Evolutionary conservation across 2,797 vertebrate genomes (phyloP), one percentile per base, ranked within the genome.

Genomic region (Furcifer pardalis): DNA sequence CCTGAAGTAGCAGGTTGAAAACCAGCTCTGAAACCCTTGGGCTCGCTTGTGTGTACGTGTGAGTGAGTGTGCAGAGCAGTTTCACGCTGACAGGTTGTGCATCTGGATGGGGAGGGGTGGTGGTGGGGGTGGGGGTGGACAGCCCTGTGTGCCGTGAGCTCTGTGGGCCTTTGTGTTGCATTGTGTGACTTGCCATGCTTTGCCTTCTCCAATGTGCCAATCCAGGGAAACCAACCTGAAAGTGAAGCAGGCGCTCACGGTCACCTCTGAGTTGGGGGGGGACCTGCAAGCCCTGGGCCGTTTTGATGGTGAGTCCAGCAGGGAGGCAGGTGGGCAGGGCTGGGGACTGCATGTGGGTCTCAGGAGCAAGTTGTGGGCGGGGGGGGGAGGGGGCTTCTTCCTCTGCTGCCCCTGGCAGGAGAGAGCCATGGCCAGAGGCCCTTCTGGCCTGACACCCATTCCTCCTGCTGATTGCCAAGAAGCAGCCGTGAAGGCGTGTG

Each of bases 201-300:
- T 17, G 35, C 35, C 56, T 44, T 35, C 19, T 21, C 27, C 46
- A 1, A 12, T 81, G 40, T 30, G 90, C 89, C 86, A 2, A 87
- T 89, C 4, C 92, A 99, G 98, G 81, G 98, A 99, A 95, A 99
- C 98, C 76, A 99, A 99, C 89, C 95, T 99, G 92, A 99, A 99
- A 92, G 98, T 99, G 92, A 98, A 97, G 83, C 98, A 99, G 94
- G 96, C 97, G 7, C 89, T 98, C 92, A 97, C 97, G 0, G 87
- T 97, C 60, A 99, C 98, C 6, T 97, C 97, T 56, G 96, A 97
- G 4, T 84, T 99, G 92, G 97, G 97, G 68, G 96, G 97, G 87
- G 83, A 92, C 86, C 95, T 97, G n/a, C 92, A 96, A 1, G 92
- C 84, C 7, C 95, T 99, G 69, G 96, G 97, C 9, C 77, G 86